phyloP scores from a whole-genome alignment of 2,113 vertebrate species.

The Hystrix brachyura region DNA sequence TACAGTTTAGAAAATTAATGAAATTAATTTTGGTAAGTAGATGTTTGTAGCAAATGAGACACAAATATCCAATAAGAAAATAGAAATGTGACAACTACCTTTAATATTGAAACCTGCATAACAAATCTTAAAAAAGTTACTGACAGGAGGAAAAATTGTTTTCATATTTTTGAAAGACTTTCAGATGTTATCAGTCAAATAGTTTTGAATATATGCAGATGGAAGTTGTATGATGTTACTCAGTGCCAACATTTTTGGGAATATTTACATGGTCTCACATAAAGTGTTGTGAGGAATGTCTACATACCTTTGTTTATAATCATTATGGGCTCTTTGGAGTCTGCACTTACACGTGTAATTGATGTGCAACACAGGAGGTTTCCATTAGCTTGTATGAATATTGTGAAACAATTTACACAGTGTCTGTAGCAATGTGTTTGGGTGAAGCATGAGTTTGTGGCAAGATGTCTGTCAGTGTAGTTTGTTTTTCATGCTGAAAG shows the following conservation, averaged over 20 bases:
- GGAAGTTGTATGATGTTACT: not conserved
- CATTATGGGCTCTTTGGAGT: not conserved
- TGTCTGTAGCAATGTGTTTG: not conserved
- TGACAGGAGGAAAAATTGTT: no score
- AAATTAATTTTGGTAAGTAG: no score
- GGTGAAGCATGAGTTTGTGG: not conserved
- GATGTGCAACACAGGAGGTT: not conserved
- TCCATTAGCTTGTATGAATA: not conserved
- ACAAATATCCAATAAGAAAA: no score
- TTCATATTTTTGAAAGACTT: no score
- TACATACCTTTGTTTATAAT: not conserved
- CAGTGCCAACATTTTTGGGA: not conserved
- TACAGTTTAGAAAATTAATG: no score
- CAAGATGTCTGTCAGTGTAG: not conserved
- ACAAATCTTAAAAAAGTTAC: no score
- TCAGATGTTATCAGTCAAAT: not conserved
- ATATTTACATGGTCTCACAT: not conserved
- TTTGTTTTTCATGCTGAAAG: not conserved
- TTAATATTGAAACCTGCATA: no score
- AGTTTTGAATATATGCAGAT: not conserved
- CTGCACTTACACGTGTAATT: not conserved
- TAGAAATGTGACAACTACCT: no score
- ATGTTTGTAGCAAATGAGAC: no score
- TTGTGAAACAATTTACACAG: not conserved
- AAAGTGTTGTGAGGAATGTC: not conserved